These are phyloP conservation scores for Nudaria mundana DNA, from an alignment of 2,888 invertebrate genomes.

Conservation along the genomic window DNA sequence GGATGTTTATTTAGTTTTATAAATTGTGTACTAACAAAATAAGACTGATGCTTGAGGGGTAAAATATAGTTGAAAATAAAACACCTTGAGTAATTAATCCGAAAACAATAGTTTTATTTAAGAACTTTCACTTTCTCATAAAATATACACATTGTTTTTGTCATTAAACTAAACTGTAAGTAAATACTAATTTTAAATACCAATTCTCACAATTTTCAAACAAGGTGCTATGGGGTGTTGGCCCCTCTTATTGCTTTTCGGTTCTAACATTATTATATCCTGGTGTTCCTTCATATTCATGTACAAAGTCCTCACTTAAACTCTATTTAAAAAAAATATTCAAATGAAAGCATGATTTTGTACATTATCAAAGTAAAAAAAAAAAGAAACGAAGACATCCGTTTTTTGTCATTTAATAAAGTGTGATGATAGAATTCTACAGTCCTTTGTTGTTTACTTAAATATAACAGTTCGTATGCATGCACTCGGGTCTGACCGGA, in stretches of 20 bases:
- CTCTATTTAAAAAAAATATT: constrained; percentile 72
- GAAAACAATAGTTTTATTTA: constrained; percentile 82
- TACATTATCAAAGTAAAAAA: constrained; percentile 74
- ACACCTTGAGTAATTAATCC: constrained; percentile 74
- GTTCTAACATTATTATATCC: constrained; percentile 39
- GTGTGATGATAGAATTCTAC: constrained; percentile 79
- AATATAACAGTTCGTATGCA: constrained; percentile 66
- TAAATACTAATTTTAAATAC: constrained; percentile 82
- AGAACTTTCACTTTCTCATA: constrained; percentile 81
- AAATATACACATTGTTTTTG: constrained; percentile 81
- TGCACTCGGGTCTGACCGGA: constrained; percentile 20
- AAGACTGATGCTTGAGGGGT: constrained; percentile 29
- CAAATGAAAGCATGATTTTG: constrained; percentile 79
- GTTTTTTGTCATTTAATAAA: constrained; percentile 62
- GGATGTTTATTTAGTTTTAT: constrained; percentile 11
- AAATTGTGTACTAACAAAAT: constrained; percentile 13
- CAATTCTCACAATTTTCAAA: constrained; percentile 71
- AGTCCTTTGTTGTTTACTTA: constrained; percentile 73
- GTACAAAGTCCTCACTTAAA: constrained; percentile 76
- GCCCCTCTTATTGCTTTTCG: constrained; percentile 53
- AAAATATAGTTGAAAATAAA: constrained; percentile 61
- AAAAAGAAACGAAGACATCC: constrained; percentile 58
- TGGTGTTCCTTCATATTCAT: constrained; percentile 68
- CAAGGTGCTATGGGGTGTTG: constrained; percentile 48
- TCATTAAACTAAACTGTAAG: constrained; percentile 81